These are phyloP conservation scores for Anguilla pacifica DNA, from an alignment of 2,797 vertebrate genomes.

Conservation along the genomic window DNA sequence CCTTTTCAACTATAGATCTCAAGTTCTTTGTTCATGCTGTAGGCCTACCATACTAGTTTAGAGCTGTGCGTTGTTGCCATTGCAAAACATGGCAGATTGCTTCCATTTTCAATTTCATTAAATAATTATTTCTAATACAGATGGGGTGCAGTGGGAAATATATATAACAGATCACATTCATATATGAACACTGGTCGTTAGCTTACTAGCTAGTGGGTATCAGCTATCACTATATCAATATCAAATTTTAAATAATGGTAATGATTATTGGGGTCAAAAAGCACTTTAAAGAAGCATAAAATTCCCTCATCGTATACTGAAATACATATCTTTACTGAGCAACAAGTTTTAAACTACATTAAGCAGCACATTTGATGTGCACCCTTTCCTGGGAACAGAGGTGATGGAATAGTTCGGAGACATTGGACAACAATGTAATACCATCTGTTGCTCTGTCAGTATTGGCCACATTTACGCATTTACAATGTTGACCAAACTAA, in stretches of 20 bases:
- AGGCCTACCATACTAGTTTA: background rate
- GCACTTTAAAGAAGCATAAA: background rate
- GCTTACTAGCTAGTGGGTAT: background rate
- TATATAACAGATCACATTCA: background rate
- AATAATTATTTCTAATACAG: background rate
- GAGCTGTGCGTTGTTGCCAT: background rate
- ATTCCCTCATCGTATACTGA: background rate
- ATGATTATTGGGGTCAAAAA: background rate
- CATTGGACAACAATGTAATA: background rate
- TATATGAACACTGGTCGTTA: background rate
- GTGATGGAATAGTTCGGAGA: background rate
- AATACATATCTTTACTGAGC: background rate
- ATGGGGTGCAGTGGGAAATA: background rate
- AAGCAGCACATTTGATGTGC: background rate
- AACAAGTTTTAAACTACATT: background rate
- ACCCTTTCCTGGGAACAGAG: background rate
- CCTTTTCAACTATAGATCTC: background rate
- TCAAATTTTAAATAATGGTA: background rate
- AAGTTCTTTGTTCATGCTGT: background rate
- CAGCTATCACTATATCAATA: background rate
- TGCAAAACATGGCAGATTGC: background rate
- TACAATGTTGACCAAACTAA: conserved; percentile 1
- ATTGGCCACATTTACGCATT: background rate
- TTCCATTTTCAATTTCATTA: background rate
- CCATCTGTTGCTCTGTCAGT: background rate